These are phyloP conservation scores for Sebastes taczanowskii DNA, from an alignment of 2,797 vertebrate genomes.

Conservation along the genomic window DNA sequence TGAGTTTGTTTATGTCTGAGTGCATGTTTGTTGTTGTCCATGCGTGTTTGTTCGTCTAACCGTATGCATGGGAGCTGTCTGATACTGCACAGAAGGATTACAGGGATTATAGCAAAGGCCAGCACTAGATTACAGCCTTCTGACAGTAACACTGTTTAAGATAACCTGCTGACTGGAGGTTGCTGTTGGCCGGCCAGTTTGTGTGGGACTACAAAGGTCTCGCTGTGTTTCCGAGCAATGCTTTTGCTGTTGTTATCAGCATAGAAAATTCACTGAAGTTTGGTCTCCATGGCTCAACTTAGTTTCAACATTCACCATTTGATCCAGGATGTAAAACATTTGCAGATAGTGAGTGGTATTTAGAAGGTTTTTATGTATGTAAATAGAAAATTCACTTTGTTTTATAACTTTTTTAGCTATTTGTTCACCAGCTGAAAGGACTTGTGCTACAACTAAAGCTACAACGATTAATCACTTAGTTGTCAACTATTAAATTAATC, in stretches of 20 bases:
- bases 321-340: background rate
- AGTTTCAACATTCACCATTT: background rate
- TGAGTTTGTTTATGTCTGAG: conserved; percentile 25
- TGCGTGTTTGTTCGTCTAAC: background rate
- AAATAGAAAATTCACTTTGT: background rate
- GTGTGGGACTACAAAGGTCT: background rate
- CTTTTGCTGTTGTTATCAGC: background rate
- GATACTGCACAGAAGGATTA: conserved; percentile 64
- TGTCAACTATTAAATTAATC: no score
- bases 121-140: conserved; percentile 69
- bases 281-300: background rate
- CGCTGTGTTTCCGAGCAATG: background rate
- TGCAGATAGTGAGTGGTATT: background rate
- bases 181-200: conserved; percentile 8
- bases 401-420: background rate
- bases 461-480: no score
- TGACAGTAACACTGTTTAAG: conserved; percentile 55
- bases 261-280: background rate
- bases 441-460: background rate
- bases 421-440: background rate
- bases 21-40: background rate
- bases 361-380: background rate
- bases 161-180: conserved; percentile 57
- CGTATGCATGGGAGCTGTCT: conserved; percentile 23
- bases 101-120: conserved; percentile 67